Evolutionary conservation across 2,797 vertebrate genomes (phyloP), one percentile per base, ranked within the genome.

Genomic region (Carcharodon carcharias): DNA sequence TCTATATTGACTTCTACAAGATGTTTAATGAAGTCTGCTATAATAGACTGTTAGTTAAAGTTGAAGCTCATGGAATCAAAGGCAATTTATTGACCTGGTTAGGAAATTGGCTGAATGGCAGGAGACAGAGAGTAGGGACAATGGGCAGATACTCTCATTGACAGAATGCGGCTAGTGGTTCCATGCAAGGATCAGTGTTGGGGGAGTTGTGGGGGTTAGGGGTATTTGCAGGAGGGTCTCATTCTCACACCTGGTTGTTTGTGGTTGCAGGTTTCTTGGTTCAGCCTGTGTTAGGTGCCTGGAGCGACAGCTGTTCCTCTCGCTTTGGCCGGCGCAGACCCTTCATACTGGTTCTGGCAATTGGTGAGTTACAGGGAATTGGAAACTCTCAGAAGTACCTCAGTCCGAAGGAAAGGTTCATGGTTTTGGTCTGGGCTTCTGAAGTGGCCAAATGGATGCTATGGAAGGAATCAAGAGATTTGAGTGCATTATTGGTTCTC

Each of bases 291-390:
- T 96, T 99, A 58, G 99, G 99, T 67, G 99, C 99, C 0, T 99
- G 99, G 99, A 99, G 99, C 97, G 99, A 99, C 97, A 98, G 98
- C 65, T 99, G 99, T 96, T 98, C 98, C n/a, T 99, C 99, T 94
- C 98, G 98, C 95, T 99, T 99, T 56, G 99, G 99, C 73, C 98
- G 99, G 96, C 98, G 99, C 96, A 98, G 99, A 96, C 99, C 99
- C 85, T 99, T 99, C 97, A 99, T 99, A 97, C 98, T 99, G 96
- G 99, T 99, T 96, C 97, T 99, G 97, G 98, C 99, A 89, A 98
- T 99, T 97, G 99, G 99, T 99, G 97, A 96, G 98, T 97, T 54
- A 87, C 14, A 14, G 40, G 0, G 6, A 35, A 14, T n/a, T 14
- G 9, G 8, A 61, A 65, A 6, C 82, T 63, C 87, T 58, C 35